Conservation (phyloP, 1,140 invertebrate genomes). For the Chymomyza costata region DNA sequence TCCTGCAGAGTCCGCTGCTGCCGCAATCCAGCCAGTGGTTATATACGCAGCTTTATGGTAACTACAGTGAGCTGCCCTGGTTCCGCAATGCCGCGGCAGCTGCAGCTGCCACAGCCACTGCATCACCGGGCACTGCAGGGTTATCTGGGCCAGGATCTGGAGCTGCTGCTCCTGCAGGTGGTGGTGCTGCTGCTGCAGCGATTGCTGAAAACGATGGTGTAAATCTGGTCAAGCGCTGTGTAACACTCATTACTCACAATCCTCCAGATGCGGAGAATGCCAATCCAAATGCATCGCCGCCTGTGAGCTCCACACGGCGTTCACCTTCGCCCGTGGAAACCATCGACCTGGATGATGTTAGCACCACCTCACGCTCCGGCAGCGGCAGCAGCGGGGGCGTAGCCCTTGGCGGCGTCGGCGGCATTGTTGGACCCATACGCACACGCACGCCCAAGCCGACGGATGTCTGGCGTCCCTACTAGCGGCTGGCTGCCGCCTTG, state of each 20-base stretch:
- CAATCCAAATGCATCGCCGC: slow-evolving; percentile 69
- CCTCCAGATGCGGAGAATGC: slow-evolving; percentile 62
- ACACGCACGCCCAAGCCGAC: slow-evolving; percentile 67
- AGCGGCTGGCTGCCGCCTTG: slow-evolving; percentile 72
- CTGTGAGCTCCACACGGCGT: slow-evolving; percentile 64
- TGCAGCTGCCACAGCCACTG: slow-evolving; percentile 11
- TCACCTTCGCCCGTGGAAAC: slow-evolving; percentile 69
- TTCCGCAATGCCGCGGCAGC: slow-evolving; percentile 62
- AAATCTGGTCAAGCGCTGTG: slow-evolving; percentile 65
- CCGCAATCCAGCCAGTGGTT: slow-evolving; percentile 85
- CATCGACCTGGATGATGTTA: slow-evolving; percentile 69
- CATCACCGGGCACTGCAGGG: slow-evolving; percentile 1
- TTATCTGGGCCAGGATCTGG: slow-evolving; percentile 1
- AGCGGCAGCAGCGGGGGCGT: slow-evolving; percentile 30
- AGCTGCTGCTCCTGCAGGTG: slow-evolving; percentile 12
- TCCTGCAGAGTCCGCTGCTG: slow-evolving; percentile 82
- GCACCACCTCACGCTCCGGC: slow-evolving; percentile 62
- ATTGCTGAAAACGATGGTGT: slow-evolving; percentile 34
- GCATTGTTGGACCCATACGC: slow-evolving; percentile 53
- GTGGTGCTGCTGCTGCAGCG: background rate
- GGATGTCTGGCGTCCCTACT: slow-evolving; percentile 75
- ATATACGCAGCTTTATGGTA: slow-evolving; percentile 82
- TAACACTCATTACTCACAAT: slow-evolving; percentile 70
- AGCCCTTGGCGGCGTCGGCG: slow-evolving; percentile 16
- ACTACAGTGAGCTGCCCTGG: slow-evolving; percentile 80